Evolutionary conservation across 2,113 vertebrate genomes (phyloP), one percentile per base, ranked within the genome.

Genomic region (Tauraco erythrolophus): DNA sequence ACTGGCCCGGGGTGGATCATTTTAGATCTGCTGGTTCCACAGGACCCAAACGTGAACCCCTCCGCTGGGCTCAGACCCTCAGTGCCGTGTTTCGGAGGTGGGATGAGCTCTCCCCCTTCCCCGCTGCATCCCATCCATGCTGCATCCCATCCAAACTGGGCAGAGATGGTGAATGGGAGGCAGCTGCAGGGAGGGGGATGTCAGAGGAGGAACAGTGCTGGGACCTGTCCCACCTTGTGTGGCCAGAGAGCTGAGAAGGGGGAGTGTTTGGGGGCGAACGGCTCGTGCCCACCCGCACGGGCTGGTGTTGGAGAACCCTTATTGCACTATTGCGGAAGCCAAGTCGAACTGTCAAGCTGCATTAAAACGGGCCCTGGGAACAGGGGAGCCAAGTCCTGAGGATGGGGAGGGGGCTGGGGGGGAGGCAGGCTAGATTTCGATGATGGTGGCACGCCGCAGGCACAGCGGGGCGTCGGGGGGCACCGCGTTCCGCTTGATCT

Each of bases 401-500:
- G 80, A 27, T 33, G 25, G 27, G 31, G 53, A 31, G 27, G 30
- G 70, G 25, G 28, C 43, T 11, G 4, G 57, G 31, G 39, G 2
- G 11, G 7, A 23, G 21, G 39, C 10, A 1, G 80, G 10, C 97
- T 98, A 99, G 97, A 99, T 96, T 66, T 99, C 99, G 12, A 99
- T 99, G 96, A 97, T 96, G 37, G 98, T 98, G 77, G 99, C 99
- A 22, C 98, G 97, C 28, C 99, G 99, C 94, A 99, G 98, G 97
- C 99, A 99, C 21, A 99, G 98, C 5, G 98, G 97, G 0, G 98
- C 98, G 2, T 99, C 99, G 0, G 97, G 97, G 0, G 99, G 99
- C 93, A 99, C 92, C 7, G 99, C 98, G 23, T 97, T 96, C 10
- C 83, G 84, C 50, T 98, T 96, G 94, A 99, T 98, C 92, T 98